Evolutionary conservation across 2,797 vertebrate species (phyloP).

Genomic region (Spinus olivaceus): DNA sequence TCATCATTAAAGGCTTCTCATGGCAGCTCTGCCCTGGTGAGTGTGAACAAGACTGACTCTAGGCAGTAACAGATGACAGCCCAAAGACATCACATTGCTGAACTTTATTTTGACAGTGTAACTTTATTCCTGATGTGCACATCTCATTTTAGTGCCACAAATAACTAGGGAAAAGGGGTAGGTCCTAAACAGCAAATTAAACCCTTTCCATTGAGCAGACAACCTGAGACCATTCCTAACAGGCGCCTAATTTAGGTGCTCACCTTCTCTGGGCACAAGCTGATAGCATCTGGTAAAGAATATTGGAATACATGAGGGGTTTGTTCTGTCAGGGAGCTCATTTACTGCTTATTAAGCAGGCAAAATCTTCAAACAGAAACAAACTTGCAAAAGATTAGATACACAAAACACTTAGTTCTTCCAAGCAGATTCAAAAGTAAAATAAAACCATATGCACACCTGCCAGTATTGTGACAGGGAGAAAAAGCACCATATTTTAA

Average conservation of each 20-base stretch:
- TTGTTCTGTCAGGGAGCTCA: not conserved
- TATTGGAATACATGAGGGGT: not conserved
- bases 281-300: not conserved
- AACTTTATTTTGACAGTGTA: not conserved
- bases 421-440: not conserved
- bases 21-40: not conserved
- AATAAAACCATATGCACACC: not conserved
- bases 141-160: not conserved
- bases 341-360: not conserved
- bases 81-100: not conserved
- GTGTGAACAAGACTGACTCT: not conserved
- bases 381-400: not conserved
- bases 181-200: not conserved
- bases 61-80: not conserved
- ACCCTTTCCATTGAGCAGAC: not conserved
- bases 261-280: not conserved
- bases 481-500: not conserved
- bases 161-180: not conserved
- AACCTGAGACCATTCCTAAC: not conserved
- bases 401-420: not conserved
- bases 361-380: not conserved
- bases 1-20: not conserved
- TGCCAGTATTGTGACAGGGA: fast-evolving
- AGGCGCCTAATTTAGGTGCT: not conserved
- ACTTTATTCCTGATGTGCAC: not conserved